Base-by-base conservation (phyloP, 1,140 invertebrate genomes). In the Daktulosphaira vitifoliae region DNA sequence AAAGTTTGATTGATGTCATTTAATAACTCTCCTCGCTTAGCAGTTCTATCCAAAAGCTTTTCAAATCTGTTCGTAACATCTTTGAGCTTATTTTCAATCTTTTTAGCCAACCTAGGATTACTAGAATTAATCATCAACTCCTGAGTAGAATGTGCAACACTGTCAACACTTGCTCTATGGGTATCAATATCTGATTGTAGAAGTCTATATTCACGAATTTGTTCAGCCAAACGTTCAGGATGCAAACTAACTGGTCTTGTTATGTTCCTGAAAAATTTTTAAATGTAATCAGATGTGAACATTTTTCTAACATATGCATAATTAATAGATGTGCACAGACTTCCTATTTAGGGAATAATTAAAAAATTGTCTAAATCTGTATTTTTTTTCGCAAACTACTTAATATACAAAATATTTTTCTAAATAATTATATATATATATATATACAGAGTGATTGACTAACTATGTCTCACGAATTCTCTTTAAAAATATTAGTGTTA, bases 171-270 rank as follows among this genome's bases (percentile, higher is more conserved):
- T 6, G 86, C 81, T 66, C 87, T 82, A 71, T 94, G 89, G 44
- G 84, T 87, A 68, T 91, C 88, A 67, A 96, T 79, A 74, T 96
- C 92, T 2, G 85, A 81, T 71, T 89, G 82, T 6, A 92, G 77
- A 13, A 87, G 76, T 59, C 89, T 84, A 66, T 92, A 84, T 70
- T 92, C 88, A 26, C 89, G 81, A 13, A 89, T 79, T 74, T 96
- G 93, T 72, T 96, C 90, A 71, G 93, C 89, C 0, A 97, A 76
- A 26, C 89, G 84, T 72, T 95, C 92, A 68, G 89, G 86, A 67
- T 90, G 85, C 1, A 97, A 77, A 66, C 90, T 93, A 0, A 90
- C 89, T 8, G 90, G 90, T 69, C 88, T 83, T 68, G 82, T 80
- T 68, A 86, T 82, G 22, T 81, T 82, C 68, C 84, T 85, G 68